Base-by-base conservation (phyloP, 2,113 vertebrate species). In the Aphyosemion australe region DNA sequence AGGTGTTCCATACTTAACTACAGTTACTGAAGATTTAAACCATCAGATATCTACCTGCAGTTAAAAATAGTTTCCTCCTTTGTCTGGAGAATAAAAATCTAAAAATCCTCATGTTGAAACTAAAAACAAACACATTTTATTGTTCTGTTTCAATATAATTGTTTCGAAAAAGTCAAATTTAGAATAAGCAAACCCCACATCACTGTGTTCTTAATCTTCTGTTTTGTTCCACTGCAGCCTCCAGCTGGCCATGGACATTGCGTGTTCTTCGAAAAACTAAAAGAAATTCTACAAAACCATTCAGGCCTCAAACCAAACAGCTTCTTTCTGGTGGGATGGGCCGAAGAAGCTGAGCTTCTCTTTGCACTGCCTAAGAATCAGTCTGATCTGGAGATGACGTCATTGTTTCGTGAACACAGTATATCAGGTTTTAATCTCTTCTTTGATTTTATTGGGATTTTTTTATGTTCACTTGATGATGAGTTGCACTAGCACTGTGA, bases 171-270 rank as follows among this genome's bases (percentile, higher is more conserved):
- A 32, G 32, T 32, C 32, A 32, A 32, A 32, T 32, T 7, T 32
- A 3, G 7, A 5, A 5, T 7, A 32, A 32, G 3, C 32, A 32
- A 32, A 37, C 1, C 7, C 34, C 34, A 5, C 9, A 10, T 37
- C 26, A 5, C 9, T 37, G 34, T 37, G 34, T 37, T 37, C 9
- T 37, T 5, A 37, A 37, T 37, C 9, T 42, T 26, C 26, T 42
- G 10, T 42, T 42, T 16, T 77, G n/a, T 46, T 1, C 26, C 51
- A 41, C 32, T 47, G 21, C 80, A 93, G 92, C 61, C 92, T 93
- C 82, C 80, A 69, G 65, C 12, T 34, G 5, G 88, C 88, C 72
- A 91, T 93, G 88, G 83, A 91, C 41, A 67, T 79, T 0, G 79
- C 86, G 61, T 93, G 93, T 65, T 61, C 46, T 31, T 66, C 51